Percentiles rank a stretch among this genome's conserved stretches.
phyloP scores from a whole-genome alignment of 2,113 vertebrate genomes.

The Dasyornis broadbenti region DNA sequence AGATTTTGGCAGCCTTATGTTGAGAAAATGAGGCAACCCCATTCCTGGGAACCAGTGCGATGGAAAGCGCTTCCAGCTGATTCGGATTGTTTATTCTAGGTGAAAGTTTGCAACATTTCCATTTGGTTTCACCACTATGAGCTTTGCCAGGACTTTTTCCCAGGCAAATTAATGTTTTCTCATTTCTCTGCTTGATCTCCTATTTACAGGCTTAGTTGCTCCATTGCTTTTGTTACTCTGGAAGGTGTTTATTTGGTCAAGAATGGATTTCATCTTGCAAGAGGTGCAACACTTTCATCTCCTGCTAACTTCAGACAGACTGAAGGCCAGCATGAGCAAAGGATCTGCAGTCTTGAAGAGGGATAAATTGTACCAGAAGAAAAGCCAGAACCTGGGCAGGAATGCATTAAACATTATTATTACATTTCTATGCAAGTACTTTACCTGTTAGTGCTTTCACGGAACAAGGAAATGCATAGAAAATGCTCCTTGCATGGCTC shows the following conservation, averaged over 20 bases:
- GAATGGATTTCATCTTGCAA: neutral
- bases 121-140: conserved; percentile 48
- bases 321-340: neutral
- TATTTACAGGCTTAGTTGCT: neutral
- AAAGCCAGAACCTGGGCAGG: neutral
- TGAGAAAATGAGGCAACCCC: conserved; percentile 40
- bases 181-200: conserved; percentile 12
- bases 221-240: neutral
- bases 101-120: conserved; percentile 61
- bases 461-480: neutral
- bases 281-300: neutral
- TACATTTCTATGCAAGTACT: conserved; percentile 4
- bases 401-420: neutral
- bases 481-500: neutral
- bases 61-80: conserved; percentile 46
- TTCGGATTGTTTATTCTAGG: conserved; percentile 54
- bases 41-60: conserved; percentile 38
- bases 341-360: neutral
- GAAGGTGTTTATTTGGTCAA: neutral
- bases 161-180: neutral
- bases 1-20: conserved; percentile 39
- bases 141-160: conserved; percentile 31
- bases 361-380: neutral
- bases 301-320: neutral
- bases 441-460: neutral